phyloP scores from a whole-genome alignment of 2,797 vertebrate species.

The Esox lucius region DNA sequence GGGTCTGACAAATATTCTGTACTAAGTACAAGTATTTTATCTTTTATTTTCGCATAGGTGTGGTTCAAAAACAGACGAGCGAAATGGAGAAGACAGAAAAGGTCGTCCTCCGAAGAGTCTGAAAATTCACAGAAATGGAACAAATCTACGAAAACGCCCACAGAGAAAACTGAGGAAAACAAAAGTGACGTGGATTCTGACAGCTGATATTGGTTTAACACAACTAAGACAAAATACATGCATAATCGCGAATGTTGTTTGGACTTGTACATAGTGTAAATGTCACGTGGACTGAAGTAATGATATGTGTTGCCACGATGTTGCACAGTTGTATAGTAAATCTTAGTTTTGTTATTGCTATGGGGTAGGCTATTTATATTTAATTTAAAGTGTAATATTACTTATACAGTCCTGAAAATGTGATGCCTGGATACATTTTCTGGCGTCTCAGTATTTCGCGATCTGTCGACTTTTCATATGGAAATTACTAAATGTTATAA shows the following conservation, averaged over 20 bases:
- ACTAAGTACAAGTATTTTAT: constrained; percentile 21
- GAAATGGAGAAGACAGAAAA: constrained; percentile 96
- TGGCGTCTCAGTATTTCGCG: constrained; percentile 48
- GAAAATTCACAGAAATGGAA: constrained; percentile 94
- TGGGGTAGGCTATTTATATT: constrained; percentile 75
- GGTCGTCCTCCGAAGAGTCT: constrained; percentile 95
- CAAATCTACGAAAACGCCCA: constrained; percentile 82
- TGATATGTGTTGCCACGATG: constrained; percentile 75
- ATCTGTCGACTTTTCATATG: constrained; percentile 48
- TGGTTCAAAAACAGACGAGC: constrained; percentile 99
- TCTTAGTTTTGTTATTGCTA: constrained; percentile 67
- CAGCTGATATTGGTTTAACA: constrained; percentile 80
- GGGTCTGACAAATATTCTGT: neutral
- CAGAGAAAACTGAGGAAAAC: constrained; percentile 84
- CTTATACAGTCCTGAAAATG: constrained; percentile 24
- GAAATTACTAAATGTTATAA: constrained; percentile 59
- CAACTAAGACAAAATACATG: constrained; percentile 26
- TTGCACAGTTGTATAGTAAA: constrained; percentile 84
- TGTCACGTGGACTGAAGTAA: constrained; percentile 62
- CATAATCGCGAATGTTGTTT: constrained; percentile 67
- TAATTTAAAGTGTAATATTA: constrained; percentile 72
- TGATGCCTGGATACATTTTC: constrained; percentile 5
- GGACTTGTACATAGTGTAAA: constrained; percentile 84
- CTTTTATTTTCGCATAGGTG: constrained; percentile 74
- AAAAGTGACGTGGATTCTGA: constrained; percentile 95